These are phyloP conservation scores for Tapera naevia DNA, from an alignment of 2,797 vertebrate genomes.

Conservation along the genomic window DNA sequence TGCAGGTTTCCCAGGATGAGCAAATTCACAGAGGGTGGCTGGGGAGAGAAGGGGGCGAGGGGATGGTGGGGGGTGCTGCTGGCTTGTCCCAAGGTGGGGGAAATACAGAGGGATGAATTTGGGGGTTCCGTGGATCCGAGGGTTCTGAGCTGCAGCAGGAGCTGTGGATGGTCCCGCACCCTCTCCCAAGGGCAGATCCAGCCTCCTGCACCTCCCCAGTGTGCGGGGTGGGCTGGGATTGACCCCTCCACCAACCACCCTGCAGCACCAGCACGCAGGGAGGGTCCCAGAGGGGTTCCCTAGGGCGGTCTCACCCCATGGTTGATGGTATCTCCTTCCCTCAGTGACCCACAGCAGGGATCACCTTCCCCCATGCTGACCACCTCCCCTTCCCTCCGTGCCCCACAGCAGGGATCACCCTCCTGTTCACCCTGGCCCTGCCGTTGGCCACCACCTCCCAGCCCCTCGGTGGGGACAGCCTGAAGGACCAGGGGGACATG, in stretches of 20 bases:
- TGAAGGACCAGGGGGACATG: constrained; percentile 1
- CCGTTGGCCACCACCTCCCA: not conserved
- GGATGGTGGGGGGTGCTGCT: not conserved
- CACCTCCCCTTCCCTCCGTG: not conserved
- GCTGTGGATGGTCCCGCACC: fast-evolving
- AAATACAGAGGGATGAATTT: not conserved
- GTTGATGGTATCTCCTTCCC: too few species aligned
- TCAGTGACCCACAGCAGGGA: not conserved
- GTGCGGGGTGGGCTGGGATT: not conserved
- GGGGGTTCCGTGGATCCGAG: fast-evolving
- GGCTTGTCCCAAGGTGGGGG: not conserved
- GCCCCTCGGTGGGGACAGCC: constrained; percentile 53
- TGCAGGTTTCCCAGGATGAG: not conserved
- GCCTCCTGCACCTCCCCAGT: not conserved
- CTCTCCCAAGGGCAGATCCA: not conserved
- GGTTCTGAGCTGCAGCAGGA: not conserved
- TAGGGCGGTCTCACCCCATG: not conserved
- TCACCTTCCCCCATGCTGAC: not conserved
- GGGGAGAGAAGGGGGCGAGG: not conserved
- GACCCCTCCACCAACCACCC: not conserved
- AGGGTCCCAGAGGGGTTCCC: too few species aligned
- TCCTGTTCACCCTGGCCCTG: constrained; percentile 58
- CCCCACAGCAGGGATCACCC: not conserved
- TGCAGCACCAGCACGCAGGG: fast-evolving
- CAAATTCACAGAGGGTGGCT: not conserved